Evolutionary conservation across 2,113 vertebrate genomes (phyloP), one percentile per base, ranked within the genome.

Genomic region (Ifrita kowaldi): DNA sequence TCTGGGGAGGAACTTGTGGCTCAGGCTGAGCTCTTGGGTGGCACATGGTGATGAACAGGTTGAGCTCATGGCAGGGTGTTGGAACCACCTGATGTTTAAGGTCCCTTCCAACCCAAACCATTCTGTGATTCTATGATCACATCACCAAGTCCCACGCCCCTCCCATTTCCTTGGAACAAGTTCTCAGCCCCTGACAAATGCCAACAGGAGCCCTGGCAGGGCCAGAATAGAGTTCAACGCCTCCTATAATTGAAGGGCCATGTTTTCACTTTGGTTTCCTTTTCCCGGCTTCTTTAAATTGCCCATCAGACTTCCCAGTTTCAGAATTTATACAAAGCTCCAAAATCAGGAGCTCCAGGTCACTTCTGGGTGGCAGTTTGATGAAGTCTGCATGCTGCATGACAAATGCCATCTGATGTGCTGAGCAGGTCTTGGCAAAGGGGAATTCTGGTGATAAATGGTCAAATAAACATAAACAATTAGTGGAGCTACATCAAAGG

Each of bases 391-490:
- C 50, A 28, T 20, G 69, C 53, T 6, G 9, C 68, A 69, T 24
- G 59, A 50, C 52, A 69, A 89, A 84, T 57, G 56, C 64, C 90
- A 92, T 88, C 89, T 37, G 41, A 91, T 46, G 80, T n/a, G 56
- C 77, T 68, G 68, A 89, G 76, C 47, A 74, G 57, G 57, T 65
- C 95, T 69, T 91, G 90, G 86, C 92, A 71, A 64, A 83, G 71
- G 49, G 84, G 30, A 8, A 85, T 73, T 75, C 68, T 60, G 33
- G 52, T 77, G 84, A 95, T 67, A 91, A 93, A 95, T 39, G 53
- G 70, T 49, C 77, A 97, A 89, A 97, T 77, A 80, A 94, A 90
- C 50, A 62, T 17, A 81, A 89, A 82, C 44, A 79, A 80, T 85
- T 69, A 89, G 46, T 26, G 52, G 35, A 91, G 74, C 23, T 49